Conservation (phyloP, 2,888 invertebrate genomes). For the Drosophila niveifrons region DNA sequence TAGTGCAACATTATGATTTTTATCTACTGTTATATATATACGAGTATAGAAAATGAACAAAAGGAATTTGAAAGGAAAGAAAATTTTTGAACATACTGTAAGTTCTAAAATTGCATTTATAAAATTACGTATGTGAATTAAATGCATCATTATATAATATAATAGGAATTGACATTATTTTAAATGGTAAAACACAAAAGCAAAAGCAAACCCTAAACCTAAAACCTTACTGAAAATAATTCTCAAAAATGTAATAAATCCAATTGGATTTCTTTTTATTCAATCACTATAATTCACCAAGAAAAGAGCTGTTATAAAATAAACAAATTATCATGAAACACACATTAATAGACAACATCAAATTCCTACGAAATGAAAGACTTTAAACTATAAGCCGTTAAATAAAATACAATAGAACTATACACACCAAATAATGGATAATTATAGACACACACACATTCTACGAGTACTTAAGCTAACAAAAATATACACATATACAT, state of each 20-base stretch:
- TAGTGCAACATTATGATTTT: slow-evolving; percentile 75
- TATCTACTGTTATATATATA: slow-evolving; percentile 70
- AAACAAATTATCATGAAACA: slow-evolving; percentile 46
- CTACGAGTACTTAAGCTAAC: slow-evolving; percentile 30
- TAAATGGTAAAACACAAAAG: slow-evolving; percentile 28
- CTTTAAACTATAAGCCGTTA: slow-evolving; percentile 81
- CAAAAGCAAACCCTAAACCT: too few relatives aligned
- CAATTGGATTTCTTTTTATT: slow-evolving; percentile 61
- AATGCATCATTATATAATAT: slow-evolving; percentile 65
- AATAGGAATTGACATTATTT: slow-evolving; percentile 77
- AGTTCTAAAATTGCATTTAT: slow-evolving; percentile 82
- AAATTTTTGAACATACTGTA: slow-evolving; percentile 79
- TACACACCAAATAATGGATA: slow-evolving; percentile 35
- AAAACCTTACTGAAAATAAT: slow-evolving; percentile 47
- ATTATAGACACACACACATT: slow-evolving; percentile 30
- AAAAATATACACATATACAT: slow-evolving; percentile 5
- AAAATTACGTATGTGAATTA: slow-evolving; percentile 50
- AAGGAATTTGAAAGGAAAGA: slow-evolving; percentile 48
- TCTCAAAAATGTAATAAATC: slow-evolving; percentile 38
- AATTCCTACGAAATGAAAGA: slow-evolving; percentile 85
- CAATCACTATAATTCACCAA: slow-evolving; percentile 63
- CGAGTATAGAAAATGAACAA: slow-evolving; percentile 2
- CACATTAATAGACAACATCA: slow-evolving; percentile 66
- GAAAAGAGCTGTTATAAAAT: slow-evolving; percentile 63
- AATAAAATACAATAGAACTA: slow-evolving; percentile 66